These are phyloP conservation scores for Drosophila triauraria DNA, from an alignment of 1,140 invertebrate species.

Conservation along the genomic window DNA sequence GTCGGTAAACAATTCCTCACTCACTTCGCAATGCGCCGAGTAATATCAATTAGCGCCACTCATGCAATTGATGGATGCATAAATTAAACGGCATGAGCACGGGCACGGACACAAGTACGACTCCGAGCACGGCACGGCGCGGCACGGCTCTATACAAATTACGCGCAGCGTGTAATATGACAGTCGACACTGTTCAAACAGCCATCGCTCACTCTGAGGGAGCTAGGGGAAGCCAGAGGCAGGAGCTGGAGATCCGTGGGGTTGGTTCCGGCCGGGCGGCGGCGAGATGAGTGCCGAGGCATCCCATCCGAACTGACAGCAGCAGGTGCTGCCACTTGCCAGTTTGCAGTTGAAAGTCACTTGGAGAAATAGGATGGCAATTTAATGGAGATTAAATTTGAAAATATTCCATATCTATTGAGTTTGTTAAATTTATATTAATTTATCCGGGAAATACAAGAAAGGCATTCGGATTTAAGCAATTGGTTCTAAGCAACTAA, in stretches of 20 bases:
- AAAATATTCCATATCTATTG: no score
- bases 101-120: not conserved
- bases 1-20: constrained; percentile 21
- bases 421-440: no score
- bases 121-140: not conserved
- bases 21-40: not conserved
- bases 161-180: constrained; percentile 63
- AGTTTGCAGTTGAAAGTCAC: constrained; percentile 21
- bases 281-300: constrained; percentile 36
- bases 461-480: no score
- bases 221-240: not conserved
- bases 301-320: constrained; percentile 49
- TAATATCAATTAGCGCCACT: constrained; percentile 59
- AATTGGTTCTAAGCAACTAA: no score
- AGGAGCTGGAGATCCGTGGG: not conserved
- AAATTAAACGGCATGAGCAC: constrained; percentile 48
- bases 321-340: constrained; percentile 59
- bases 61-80: constrained; percentile 69
- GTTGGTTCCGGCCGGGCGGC: not conserved
- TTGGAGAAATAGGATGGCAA: constrained; percentile 4
- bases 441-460: no score
- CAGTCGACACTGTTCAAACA: constrained; percentile 58
- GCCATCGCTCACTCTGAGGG: constrained; percentile 59
- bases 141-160: constrained; percentile 56
- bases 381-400: no score